Evolutionary conservation across 1,140 invertebrate species (phyloP), one percentile per base, ranked within the genome.

Genomic region (Battus philenor): DNA sequence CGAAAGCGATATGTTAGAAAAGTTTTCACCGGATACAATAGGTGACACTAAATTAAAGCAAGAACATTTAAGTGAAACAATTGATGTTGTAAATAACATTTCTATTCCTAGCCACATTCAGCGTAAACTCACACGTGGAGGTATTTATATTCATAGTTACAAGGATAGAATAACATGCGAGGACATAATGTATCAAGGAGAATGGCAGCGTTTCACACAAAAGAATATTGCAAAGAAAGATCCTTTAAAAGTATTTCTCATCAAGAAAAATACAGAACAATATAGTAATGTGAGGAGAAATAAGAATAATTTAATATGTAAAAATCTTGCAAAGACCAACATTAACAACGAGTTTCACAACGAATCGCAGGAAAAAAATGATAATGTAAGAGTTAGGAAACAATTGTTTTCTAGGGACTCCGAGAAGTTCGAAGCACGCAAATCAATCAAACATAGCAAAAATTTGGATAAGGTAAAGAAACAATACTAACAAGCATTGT

Each of bases 171-270:
- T 59, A 38, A 26, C 48, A 9, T 75, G 61, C 36, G 68, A 82
- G 64, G 80, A 84, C 55, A 51, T 84, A 16, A 44, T 82, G 5
- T 84, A 66, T 50, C 75, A 77, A 68, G 78, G 80, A 41, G 52
- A 73, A 18, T 84, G 80, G 80, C 70, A 80, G 44, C 45, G 48
- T 44, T 44, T 48, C 31, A 53, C 31, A 4, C 53, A 56, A 11
- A 59, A 54, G 44, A 13, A 27, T 22, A 9, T 41, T 24, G 20
- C 11, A 18, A 62, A 51, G 47, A 75, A 50, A 34, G 64, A 43
- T 45, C 18, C 33, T 10, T 34, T 17, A 1, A 49, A 33, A 30
- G 17, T 30, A 13, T 7, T 38, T 2, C 12, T 44, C 20, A 12
- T 13, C n/a, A 66, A 43, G 50, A 71, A 59, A 54, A 49, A 13